These are phyloP conservation scores for Ornithoptera priamus DNA, from an alignment of 2,888 invertebrate species.

Conservation along the genomic window DNA sequence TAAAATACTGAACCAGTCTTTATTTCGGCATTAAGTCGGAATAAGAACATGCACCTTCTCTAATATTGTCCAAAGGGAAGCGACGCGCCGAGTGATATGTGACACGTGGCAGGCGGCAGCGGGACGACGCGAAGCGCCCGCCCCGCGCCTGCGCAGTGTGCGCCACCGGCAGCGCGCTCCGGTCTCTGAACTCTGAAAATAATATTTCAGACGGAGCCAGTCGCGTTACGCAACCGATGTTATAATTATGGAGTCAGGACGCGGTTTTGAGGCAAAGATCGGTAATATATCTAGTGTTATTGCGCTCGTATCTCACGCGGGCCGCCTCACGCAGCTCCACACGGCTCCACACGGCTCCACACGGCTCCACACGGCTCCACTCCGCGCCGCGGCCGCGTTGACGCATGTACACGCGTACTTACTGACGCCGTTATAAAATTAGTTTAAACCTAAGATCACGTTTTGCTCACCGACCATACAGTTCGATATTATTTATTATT, in stretches of 20 bases:
- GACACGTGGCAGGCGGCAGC: constrained; percentile 66
- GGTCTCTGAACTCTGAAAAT: constrained; percentile 78
- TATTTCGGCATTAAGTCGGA: constrained; percentile 25
- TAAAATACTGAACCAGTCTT: constrained; percentile 17
- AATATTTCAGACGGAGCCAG: constrained; percentile 76
- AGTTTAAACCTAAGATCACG: too few species aligned
- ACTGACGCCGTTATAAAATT: too few species aligned
- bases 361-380: too few species aligned
- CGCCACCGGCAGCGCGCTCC: constrained; percentile 50
- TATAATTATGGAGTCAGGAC: constrained; percentile 73
- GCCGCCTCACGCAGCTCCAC: neutral
- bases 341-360: too few species aligned
- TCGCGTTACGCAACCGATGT: constrained; percentile 73
- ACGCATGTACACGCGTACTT: too few species aligned
- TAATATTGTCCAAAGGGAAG: constrained; percentile 76
- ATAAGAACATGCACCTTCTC: constrained; percentile 30
- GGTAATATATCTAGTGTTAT: constrained; percentile 21
- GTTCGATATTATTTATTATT: too few species aligned
- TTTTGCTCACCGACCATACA: too few species aligned
- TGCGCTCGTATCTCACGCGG: neutral
- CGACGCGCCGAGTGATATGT: constrained; percentile 74
- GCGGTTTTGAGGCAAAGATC: constrained; percentile 38
- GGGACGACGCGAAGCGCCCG: constrained; percentile 47
- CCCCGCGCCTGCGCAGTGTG: constrained; percentile 47
- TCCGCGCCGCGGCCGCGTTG: too few species aligned